Evolutionary conservation across 2,113 vertebrate species (phyloP).

Genomic region (Tachuris rubrigastra): DNA sequence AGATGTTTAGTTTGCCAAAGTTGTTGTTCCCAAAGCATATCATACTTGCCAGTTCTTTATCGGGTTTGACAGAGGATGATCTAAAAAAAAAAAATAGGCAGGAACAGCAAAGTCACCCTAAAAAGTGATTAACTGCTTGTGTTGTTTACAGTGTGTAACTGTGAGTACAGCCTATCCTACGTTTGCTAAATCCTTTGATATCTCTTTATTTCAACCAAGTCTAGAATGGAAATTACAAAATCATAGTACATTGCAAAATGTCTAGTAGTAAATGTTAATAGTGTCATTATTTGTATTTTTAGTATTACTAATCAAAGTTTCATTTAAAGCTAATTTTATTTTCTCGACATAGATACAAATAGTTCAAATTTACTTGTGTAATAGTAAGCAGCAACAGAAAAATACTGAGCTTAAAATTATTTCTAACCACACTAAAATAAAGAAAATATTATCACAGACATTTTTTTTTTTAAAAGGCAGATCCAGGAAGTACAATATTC

Average conservation of each 20-base stretch:
- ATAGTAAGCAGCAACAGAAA: background rate
- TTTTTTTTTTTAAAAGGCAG: background rate
- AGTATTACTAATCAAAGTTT: background rate
- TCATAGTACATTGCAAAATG: background rate
- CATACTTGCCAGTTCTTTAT: constrained; percentile 22
- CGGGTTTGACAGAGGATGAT: constrained; percentile 1
- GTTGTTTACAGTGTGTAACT: background rate
- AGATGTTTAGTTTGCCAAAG: background rate
- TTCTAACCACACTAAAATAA: background rate
- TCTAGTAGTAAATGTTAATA: background rate
- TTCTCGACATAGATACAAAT: background rate
- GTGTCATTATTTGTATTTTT: background rate
- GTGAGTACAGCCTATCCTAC: background rate
- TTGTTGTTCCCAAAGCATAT: constrained; percentile 21
- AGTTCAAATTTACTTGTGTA: background rate
- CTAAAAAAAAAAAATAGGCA: background rate
- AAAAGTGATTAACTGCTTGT: constrained; percentile 20
- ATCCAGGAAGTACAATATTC: background rate
- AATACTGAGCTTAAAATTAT: background rate
- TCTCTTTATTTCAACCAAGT: background rate
- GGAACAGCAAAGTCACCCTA: constrained; percentile 9
- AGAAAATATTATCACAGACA: background rate
- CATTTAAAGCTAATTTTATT: background rate
- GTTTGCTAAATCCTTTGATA: background rate
- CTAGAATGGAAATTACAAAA: background rate